phyloP scores from a whole-genome alignment of 2,113 vertebrate genomes.

The Bothrops jararaca region DNA sequence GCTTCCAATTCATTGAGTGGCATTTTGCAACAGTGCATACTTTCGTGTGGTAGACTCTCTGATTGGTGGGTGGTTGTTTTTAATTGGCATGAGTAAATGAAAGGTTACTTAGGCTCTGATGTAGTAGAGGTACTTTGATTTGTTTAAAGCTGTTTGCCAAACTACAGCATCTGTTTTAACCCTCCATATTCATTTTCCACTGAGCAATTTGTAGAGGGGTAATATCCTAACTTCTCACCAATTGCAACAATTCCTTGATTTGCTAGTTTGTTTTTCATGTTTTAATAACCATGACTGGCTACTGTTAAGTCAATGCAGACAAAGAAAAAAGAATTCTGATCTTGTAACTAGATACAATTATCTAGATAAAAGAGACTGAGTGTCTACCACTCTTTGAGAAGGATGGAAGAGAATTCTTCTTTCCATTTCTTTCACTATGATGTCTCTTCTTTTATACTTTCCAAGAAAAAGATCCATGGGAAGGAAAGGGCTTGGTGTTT shows the following conservation, averaged over 20 bases:
- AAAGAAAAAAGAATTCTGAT: neutral
- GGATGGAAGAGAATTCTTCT: neutral
- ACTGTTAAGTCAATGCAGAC: neutral
- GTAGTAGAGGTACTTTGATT: neutral
- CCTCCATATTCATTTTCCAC: slow-evolving; percentile 15
- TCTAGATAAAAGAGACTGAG: neutral
- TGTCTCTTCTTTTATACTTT: neutral
- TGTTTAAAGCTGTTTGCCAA: slow-evolving; percentile 17
- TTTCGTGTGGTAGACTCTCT: slow-evolving; percentile 39
- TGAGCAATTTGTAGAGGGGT: neutral
- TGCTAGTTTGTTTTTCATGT: neutral
- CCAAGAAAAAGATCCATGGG: neutral
- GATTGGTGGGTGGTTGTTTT: slow-evolving; percentile 27
- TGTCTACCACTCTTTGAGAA: neutral
- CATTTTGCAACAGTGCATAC: slow-evolving; percentile 35
- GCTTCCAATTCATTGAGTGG: slow-evolving; percentile 51
- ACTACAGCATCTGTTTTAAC: slow-evolving; percentile 17
- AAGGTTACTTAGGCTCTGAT: slow-evolving; percentile 5
- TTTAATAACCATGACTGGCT: neutral
- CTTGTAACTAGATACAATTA: neutral
- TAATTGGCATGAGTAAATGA: slow-evolving; percentile 33
- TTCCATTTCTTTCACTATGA: neutral
- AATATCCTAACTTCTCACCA: neutral
- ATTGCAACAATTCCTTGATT: neutral
- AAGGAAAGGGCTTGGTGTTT: neutral